Conservation (phyloP, 2,113 vertebrate species). For the Larimichthys crocea region DNA sequence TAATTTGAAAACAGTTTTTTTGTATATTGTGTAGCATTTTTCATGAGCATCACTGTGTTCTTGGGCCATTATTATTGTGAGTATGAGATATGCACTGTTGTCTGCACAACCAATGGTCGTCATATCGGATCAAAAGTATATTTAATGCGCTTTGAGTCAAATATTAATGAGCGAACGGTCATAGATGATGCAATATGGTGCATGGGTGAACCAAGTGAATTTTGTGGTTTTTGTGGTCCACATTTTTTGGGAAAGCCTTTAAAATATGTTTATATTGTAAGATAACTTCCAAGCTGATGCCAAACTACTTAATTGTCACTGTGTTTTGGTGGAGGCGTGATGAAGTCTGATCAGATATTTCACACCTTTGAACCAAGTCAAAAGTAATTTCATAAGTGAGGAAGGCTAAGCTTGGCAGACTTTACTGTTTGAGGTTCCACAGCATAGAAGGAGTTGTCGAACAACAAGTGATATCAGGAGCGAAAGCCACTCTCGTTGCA, state of each 20-base stretch:
- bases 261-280: no score
- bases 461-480: constrained; percentile 18
- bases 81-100: background rate
- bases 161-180: background rate
- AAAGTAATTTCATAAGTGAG: background rate
- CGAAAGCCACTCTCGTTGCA: constrained; percentile 21
- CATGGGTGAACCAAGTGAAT: background rate
- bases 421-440: background rate
- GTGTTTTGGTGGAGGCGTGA: no score
- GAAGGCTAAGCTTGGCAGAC: background rate
- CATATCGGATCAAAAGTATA: background rate
- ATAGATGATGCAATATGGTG: background rate
- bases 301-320: background rate
- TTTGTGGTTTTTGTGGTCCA: background rate
- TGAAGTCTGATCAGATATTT: background rate
- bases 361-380: background rate
- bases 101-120: background rate
- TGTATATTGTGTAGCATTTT: background rate
- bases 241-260: background rate
- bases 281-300: background rate
- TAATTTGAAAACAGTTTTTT: background rate
- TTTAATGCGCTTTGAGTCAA: constrained; percentile 5
- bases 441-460: background rate
- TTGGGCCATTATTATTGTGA: background rate
- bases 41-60: constrained; percentile 2